A percentile compares a stretch with the other conserved stretches of the same genome.
phyloP scores from a whole-genome alignment of 2,797 vertebrate genomes.

The Telmatherina bonti region DNA sequence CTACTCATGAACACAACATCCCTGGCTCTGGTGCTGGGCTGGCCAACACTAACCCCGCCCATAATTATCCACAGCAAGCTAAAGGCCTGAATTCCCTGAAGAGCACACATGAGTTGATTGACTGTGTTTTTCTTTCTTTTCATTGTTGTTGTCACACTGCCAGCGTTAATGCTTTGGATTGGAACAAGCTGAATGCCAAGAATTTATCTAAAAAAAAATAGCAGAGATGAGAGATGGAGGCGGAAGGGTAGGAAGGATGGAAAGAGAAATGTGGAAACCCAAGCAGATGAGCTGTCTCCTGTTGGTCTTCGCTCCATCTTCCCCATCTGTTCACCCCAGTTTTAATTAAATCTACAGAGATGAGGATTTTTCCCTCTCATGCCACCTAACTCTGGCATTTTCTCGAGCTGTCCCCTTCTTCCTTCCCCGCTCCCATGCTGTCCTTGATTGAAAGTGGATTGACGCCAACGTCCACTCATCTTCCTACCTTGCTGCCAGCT shows the following conservation, averaged over 20 bases:
- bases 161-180: constrained; percentile 81
- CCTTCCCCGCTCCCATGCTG: constrained; percentile 65
- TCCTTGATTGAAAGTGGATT: constrained; percentile 84
- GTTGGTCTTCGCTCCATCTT: constrained; percentile 93
- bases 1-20: constrained; percentile 70
- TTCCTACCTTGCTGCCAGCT: constrained; percentile 90
- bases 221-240: constrained; percentile 50
- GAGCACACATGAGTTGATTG: constrained; percentile 61
- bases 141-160: constrained; percentile 74
- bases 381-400: constrained; percentile 61
- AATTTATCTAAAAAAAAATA: constrained; percentile 84
- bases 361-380: constrained; percentile 70
- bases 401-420: constrained; percentile 47
- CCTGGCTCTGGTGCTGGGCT: constrained; percentile 36
- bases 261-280: constrained; percentile 78
- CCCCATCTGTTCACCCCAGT: constrained; percentile 95
- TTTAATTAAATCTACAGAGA: constrained; percentile 99
- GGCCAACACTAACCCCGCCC: constrained; percentile 53
- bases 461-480: constrained; percentile 93
- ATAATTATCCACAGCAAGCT: constrained; percentile 76
- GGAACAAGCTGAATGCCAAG: constrained; percentile 82
- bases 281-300: constrained; percentile 94
- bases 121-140: constrained; percentile 40
- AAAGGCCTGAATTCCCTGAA: constrained; percentile 66
- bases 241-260: constrained; percentile 42